Base-by-base conservation (phyloP, 2,797 vertebrate genomes). In the Diplodus sargus region DNA sequence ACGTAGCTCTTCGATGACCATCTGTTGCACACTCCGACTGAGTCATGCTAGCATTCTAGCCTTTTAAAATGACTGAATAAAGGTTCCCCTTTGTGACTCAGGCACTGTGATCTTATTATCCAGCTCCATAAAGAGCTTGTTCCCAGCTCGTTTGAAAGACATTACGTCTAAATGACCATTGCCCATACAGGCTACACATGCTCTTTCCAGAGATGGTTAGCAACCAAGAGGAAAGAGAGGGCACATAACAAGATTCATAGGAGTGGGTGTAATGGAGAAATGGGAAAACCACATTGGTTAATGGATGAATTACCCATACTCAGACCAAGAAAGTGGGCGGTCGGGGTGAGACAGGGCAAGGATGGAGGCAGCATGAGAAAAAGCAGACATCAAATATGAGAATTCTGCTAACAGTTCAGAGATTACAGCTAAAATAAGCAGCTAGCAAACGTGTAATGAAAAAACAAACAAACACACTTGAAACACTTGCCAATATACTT, bases 141-240 rank as follows among this genome's bases (percentile, higher is more conserved):
- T 85, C 48, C 70, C 62, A 75, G 81, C 85, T 89, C 84, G 82
- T 91, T 90, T 81, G 71, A 82, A 85, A 85, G 74, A 64, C 64
- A 84, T 88, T 85, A 86, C 25, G 75, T 61, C 53, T 77, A 80
- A 86, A 88, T 79, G 64, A 76, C 76, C 74, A 70, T 79, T 85
- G 66, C 59, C 52, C 48, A 57, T 72, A 68, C 56, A 49, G 47
- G 62, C 69, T 77, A 54, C 63, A 43, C 23, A 15, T 45, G 5
- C 68, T 52, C 69, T 80, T 78, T 70, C 61, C 68, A 10, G 49
- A 82, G 76, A 76, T 7, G 12, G 71, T 73, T 78, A 63, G 76
- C 14, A 75, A 64, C 67, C 23, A 52, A 28, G 17, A 67, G 66
- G 45, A 78, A 81, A 76, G 39, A 64, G n/a, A 82, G 68, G 34